Conservation (phyloP, 1,140 invertebrate genomes). For the Mycetomoellerius zeteki region DNA sequence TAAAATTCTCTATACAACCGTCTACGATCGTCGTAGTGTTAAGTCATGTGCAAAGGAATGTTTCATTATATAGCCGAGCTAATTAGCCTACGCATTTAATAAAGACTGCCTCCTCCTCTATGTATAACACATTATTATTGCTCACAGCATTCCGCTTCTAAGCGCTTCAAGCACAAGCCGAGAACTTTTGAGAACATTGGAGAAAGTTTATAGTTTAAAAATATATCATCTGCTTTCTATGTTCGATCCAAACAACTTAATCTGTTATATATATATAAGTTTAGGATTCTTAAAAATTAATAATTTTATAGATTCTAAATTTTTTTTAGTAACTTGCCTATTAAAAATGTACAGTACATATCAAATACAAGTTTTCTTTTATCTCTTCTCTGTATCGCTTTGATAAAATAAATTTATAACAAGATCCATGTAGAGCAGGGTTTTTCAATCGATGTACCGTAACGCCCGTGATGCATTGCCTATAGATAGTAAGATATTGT, state of each 20-base stretch:
- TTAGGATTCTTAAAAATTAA: background rate
- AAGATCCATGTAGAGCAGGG: too few relatives aligned
- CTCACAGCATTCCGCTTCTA: conserved; percentile 33
- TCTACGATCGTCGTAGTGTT: conserved; percentile 77
- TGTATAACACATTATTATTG: conserved; percentile 51
- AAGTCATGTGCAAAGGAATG: conserved; percentile 85
- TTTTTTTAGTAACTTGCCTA: too few relatives aligned
- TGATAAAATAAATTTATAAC: too few relatives aligned
- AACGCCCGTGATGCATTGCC: too few relatives aligned
- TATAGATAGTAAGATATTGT: too few relatives aligned
- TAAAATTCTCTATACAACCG: conserved; percentile 72
- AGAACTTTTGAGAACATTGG: background rate
- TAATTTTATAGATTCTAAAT: too few relatives aligned
- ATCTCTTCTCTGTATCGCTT: too few relatives aligned
- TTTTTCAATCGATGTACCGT: too few relatives aligned
- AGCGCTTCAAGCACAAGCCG: background rate
- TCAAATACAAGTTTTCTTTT: too few relatives aligned
- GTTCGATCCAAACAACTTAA: background rate
- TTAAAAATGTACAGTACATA: too few relatives aligned
- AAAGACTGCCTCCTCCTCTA: conserved; percentile 66
- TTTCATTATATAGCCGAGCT: conserved; percentile 82
- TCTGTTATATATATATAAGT: background rate
- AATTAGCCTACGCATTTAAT: conserved; percentile 85
- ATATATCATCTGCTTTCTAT: background rate
- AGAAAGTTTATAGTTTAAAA: background rate